These are phyloP conservation scores for Laticauda colubrina DNA, from an alignment of 2,113 vertebrate genomes.

Conservation along the genomic window DNA sequence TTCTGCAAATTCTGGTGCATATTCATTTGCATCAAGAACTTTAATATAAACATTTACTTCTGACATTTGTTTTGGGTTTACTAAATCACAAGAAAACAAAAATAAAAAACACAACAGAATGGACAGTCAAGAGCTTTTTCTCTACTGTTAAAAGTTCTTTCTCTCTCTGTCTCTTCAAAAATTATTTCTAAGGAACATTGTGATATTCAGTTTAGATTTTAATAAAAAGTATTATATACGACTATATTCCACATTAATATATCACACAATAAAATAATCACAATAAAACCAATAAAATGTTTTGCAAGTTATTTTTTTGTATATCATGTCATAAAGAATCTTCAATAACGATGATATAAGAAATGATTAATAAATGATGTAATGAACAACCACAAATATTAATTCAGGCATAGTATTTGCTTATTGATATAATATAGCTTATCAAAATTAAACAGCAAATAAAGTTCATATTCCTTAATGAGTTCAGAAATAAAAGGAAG, in stretches of 20 bases:
- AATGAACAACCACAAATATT: not conserved
- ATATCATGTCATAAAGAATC: not conserved
- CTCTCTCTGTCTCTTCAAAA: not conserved
- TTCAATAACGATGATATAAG: not conserved
- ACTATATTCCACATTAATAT: not conserved
- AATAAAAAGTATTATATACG: not conserved
- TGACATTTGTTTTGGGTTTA: slow-evolving; percentile 76
- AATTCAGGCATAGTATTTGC: not conserved
- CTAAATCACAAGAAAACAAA: slow-evolving; percentile 64
- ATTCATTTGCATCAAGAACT: slow-evolving; percentile 89
- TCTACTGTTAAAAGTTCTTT: not conserved
- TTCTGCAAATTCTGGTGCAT: slow-evolving; percentile 82
- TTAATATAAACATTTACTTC: slow-evolving; percentile 78
- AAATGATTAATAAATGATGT: not conserved
- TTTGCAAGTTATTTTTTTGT: not conserved
- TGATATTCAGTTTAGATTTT: not conserved
- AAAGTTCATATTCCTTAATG: not conserved
- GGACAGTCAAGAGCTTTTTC: not conserved
- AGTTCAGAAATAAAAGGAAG: not conserved
- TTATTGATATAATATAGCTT: not conserved
- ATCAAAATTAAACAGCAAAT: not conserved
- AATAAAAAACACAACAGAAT: slow-evolving; percentile 32
- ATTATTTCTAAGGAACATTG: not conserved
- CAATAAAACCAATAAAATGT: not conserved
- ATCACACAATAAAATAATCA: not conserved